Percentiles rank a stretch among this genome's conserved stretches.
Conservation (phyloP, 1,140 invertebrate genomes). For the Heliconius melpomene region DNA sequence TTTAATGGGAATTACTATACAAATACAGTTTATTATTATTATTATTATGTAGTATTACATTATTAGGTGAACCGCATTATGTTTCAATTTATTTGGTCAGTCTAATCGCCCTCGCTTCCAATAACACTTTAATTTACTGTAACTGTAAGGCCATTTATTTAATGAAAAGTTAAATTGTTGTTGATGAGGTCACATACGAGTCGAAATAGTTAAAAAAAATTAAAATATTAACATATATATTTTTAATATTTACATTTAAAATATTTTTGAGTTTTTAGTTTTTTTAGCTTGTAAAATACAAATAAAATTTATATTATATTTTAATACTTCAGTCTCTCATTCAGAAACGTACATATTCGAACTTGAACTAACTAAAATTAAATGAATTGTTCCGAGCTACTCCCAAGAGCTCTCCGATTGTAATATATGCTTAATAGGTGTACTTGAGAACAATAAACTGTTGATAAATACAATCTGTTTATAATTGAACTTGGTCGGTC, state of each 20-base stretch:
- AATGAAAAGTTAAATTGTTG: neutral
- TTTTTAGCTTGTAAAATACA: too few relatives aligned
- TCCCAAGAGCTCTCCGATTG: neutral
- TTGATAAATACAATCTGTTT: conserved; percentile 3
- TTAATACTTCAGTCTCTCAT: too few relatives aligned
- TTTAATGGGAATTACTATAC: neutral
- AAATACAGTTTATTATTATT: neutral
- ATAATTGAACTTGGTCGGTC: conserved; percentile 3
- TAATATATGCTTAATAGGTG: neutral
- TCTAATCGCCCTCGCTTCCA: neutral
- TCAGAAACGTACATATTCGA: too few relatives aligned
- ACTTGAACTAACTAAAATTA: too few relatives aligned
- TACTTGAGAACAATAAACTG: conserved; percentile 3
- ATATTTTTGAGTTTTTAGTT: too few relatives aligned
- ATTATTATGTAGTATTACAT: neutral
- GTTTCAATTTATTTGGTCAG: neutral
- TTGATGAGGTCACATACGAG: neutral
- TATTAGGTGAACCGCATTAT: neutral
- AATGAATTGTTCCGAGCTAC: neutral
- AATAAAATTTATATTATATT: too few relatives aligned
- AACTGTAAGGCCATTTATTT: neutral
- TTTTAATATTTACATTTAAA: too few relatives aligned
- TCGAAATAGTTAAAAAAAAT: neutral
- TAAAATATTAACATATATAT: too few relatives aligned
- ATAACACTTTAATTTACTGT: neutral